Base-by-base conservation (phyloP, 2,113 vertebrate genomes). In the Gymnarchus niloticus region DNA sequence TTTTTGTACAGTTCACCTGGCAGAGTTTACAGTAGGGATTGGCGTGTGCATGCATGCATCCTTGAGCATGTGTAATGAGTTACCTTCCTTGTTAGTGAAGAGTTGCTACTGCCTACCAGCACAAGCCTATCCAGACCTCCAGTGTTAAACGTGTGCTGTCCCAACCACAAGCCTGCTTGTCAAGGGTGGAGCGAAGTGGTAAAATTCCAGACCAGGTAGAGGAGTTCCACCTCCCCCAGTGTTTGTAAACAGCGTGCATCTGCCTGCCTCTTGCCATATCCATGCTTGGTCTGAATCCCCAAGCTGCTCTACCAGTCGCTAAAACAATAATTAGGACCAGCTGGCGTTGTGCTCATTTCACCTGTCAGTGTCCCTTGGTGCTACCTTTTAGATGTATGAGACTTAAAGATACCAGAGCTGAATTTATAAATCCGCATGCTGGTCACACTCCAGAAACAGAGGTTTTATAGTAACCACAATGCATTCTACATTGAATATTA, bases 311-410 rank as follows among this genome's bases (percentile, higher is more conserved):
- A n/a, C 44, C 46, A 80, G 48, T 46, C 17, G 25, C 77, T 51
- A 80, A 80, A 51, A 80, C 77, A 80, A 5, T 46, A 80, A 80
- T 80, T 80, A 80, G 21, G n/a, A 23, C n/a, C 61, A 69, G 28
- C 28, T 19, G 6, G 61, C 10, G 14, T 41, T 46, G 10, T 49
- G 21, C 44, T 51, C 4, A 80, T n/a, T 48, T 49, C 23, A 49
- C n/a, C n/a, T n/a, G n/a, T n/a, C n/a, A n/a, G n/a, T n/a, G n/a
- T n/a, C n/a, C n/a, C n/a, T n/a, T n/a, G n/a, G n/a, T n/a, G n/a
- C n/a, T n/a, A n/a, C n/a, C n/a, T n/a, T n/a, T n/a, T n/a, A n/a
- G n/a, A n/a, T n/a, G n/a, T n/a, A n/a, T n/a, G n/a, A n/a, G n/a
- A n/a, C n/a, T n/a, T n/a, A n/a, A n/a, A n/a, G n/a, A n/a, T n/a